Evolutionary conservation across 2,888 invertebrate genomes (phyloP).

Genomic region (Bombylius major): DNA sequence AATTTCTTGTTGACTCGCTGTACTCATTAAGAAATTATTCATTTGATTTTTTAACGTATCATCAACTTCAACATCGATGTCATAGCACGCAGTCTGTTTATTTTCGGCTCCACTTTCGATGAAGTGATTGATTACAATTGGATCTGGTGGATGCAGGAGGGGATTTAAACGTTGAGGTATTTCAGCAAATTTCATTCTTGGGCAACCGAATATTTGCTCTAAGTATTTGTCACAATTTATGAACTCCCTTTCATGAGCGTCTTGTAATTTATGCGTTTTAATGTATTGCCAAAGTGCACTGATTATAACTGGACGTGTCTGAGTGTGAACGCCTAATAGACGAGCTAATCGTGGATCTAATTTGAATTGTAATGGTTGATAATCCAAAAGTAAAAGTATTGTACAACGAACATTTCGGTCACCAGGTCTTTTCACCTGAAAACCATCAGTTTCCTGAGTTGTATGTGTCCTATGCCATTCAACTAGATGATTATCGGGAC

Average conservation of each 20-base stretch:
- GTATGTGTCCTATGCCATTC: conserved; percentile 99
- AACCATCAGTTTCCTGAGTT: conserved; percentile 56
- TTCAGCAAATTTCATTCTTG: conserved; percentile 97
- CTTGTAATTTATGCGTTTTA: conserved; percentile 85
- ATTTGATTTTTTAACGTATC: conserved; percentile 95
- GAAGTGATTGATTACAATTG: conserved; percentile 97
- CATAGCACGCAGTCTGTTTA: conserved; percentile 98
- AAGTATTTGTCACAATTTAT: conserved; percentile 96
- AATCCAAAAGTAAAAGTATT: conserved; percentile 89
- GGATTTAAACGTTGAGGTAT: conserved; percentile 91
- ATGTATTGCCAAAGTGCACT: conserved; percentile 99
- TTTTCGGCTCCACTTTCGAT: conserved; percentile 91
- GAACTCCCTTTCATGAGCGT: conserved; percentile 91
- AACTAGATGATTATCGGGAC: conserved; percentile 98
- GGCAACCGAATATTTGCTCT: conserved; percentile 90
- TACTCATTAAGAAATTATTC: conserved; percentile 91
- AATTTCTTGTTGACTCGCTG: conserved; percentile 95
- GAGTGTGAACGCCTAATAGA: conserved; percentile 92
- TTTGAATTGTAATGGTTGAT: conserved; percentile 98
- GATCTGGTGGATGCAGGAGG: conserved; percentile 94
- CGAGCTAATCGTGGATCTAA: conserved; percentile 91
- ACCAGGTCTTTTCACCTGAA: conserved; percentile 92
- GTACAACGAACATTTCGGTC: conserved; percentile 99
- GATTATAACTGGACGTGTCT: conserved; percentile 93
- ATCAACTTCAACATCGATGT: conserved; percentile 98